A percentile compares a stretch with the other conserved stretches of the same genome.
These are phyloP conservation scores for Ganaspis brasiliensis DNA, from an alignment of 2,888 invertebrate genomes.

Conservation along the genomic window DNA sequence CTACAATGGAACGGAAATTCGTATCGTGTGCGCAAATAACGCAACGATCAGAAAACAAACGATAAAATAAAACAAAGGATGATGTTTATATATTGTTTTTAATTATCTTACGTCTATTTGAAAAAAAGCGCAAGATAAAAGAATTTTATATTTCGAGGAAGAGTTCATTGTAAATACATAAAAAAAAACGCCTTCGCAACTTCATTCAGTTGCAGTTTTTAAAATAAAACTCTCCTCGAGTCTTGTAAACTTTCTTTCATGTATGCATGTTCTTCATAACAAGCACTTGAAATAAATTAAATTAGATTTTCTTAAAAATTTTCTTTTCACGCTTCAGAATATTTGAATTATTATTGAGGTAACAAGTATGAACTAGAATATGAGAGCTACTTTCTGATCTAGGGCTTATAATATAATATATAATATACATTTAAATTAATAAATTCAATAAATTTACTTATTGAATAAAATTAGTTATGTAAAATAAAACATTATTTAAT, in stretches of 20 bases:
- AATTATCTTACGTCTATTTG: not conserved
- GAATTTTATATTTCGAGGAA: not conserved
- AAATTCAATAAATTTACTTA: no score
- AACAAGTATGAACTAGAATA: not conserved
- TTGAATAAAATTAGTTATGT: no score
- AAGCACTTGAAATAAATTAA: not conserved
- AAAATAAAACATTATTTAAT: no score
- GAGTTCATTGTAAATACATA: not conserved
- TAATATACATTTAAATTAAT: no score
- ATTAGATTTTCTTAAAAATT: slow-evolving; percentile 1
- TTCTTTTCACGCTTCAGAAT: slow-evolving; percentile 11
- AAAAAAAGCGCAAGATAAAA: not conserved
- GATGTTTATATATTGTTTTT: not conserved
- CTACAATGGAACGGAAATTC: not conserved
- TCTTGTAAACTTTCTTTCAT: slow-evolving; percentile 13
- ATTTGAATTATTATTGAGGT: not conserved
- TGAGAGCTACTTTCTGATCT: not conserved
- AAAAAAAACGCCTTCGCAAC: not conserved
- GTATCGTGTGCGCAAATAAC: slow-evolving; percentile 22
- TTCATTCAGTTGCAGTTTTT: not conserved
- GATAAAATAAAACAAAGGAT: not conserved
- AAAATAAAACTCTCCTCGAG: not conserved
- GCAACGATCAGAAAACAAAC: not conserved
- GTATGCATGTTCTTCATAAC: slow-evolving; percentile 5
- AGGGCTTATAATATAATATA: no score